Percentiles rank a stretch among this genome's conserved stretches.
Conservation (phyloP, 1,140 invertebrate genomes). For the Sweltsa coloradensis region DNA sequence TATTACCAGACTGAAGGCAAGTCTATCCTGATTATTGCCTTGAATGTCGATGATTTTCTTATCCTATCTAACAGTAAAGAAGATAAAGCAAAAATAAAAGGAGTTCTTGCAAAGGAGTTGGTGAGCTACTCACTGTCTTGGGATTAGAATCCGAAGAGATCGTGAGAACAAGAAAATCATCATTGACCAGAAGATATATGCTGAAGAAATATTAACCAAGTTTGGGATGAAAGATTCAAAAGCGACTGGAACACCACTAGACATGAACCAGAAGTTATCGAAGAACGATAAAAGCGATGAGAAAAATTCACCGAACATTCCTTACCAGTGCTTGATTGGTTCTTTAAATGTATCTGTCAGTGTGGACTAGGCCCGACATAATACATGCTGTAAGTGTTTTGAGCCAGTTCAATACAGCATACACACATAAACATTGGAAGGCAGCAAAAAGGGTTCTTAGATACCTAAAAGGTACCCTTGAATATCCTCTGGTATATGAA, state of each 20-base stretch:
- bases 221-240: conserved; percentile 25
- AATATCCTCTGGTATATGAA: conserved; percentile 12
- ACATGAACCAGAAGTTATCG: conserved; percentile 14
- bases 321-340: conserved; percentile 25
- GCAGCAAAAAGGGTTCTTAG: conserved; percentile 5
- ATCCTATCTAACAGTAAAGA: conserved; percentile 5
- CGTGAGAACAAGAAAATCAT: conserved; percentile 11
- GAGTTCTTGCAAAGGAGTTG: too few relatives aligned
- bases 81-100: too few relatives aligned
- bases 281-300: conserved; percentile 7
- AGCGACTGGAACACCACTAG: conserved; percentile 18
- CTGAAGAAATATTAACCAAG: conserved; percentile 17
- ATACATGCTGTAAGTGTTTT: neutral
- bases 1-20: neutral
- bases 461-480: conserved; percentile 13
- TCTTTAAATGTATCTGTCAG: conserved; percentile 27
- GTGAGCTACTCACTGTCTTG: conserved; percentile 17
- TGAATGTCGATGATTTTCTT: conserved; percentile 3
- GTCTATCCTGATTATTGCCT: neutral
- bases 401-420: conserved; percentile 10
- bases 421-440: conserved; percentile 6
- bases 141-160: conserved; percentile 16
- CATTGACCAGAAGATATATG: conserved; percentile 17
- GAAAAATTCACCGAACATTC: conserved; percentile 12
- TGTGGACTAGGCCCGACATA: conserved; percentile 7